A percentile compares a stretch with the other conserved stretches of the same genome.
These are phyloP conservation scores for Myotis pilosus DNA, from an alignment of 2,797 vertebrate genomes.

Conservation along the genomic window DNA sequence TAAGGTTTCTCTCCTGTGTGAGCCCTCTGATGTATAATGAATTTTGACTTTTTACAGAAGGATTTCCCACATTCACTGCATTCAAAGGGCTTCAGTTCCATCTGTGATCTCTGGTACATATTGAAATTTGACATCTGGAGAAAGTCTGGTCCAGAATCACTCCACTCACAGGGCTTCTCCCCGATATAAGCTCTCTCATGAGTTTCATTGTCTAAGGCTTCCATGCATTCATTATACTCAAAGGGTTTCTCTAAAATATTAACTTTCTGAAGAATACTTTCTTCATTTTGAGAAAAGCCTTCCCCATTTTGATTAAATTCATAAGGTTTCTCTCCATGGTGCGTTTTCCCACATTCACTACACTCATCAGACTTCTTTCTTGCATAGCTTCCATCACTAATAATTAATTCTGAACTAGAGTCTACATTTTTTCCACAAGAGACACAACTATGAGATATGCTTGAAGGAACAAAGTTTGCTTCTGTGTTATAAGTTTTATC, in stretches of 20 bases:
- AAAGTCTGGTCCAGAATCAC: slow-evolving; percentile 58
- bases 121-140: slow-evolving; percentile 62
- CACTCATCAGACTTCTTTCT: slow-evolving; percentile 14
- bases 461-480: not conserved
- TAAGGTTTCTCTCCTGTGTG: slow-evolving; percentile 77
- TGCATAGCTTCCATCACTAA: slow-evolving; percentile 68
- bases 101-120: slow-evolving; percentile 65
- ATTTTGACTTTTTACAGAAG: slow-evolving; percentile 74
- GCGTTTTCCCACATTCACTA: slow-evolving; percentile 16
- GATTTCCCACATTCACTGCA: slow-evolving; percentile 69
- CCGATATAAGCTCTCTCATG: slow-evolving; percentile 47
- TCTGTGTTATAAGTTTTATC: not conserved
- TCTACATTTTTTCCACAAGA: slow-evolving; percentile 62
- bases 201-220: slow-evolving; percentile 53
- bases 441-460: slow-evolving; percentile 24
- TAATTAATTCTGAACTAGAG: slow-evolving; percentile 62
- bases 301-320: slow-evolving; percentile 12
- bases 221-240: slow-evolving; percentile 63
- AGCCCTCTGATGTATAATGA: slow-evolving; percentile 73
- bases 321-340: not conserved
- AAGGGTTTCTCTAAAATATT: slow-evolving; percentile 68
- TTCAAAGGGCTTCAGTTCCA: slow-evolving; percentile 73
- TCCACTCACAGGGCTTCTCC: slow-evolving; percentile 68
- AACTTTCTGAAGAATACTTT: slow-evolving; percentile 51
- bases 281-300: slow-evolving; percentile 23